Percentiles rank a stretch among this genome's conserved stretches.
phyloP scores from a whole-genome alignment of 2,888 invertebrate genomes.

The Parascotia fuliginaria region DNA sequence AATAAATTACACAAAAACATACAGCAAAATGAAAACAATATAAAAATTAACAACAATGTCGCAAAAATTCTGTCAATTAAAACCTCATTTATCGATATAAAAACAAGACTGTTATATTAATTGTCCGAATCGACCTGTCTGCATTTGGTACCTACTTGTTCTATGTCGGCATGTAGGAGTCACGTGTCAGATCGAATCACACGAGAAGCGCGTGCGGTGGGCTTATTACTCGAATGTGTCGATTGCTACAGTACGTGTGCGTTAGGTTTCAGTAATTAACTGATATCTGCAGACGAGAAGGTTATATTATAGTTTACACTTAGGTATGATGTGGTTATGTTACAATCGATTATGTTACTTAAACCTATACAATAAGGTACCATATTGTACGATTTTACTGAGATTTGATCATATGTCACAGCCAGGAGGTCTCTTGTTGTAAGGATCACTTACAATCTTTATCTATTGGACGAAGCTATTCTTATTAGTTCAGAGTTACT shows the following conservation, averaged over 20 bases:
- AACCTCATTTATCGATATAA: too few species aligned
- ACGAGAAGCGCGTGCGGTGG: conserved; percentile 57
- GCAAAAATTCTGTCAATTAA: not conserved
- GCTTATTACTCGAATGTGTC: conserved; percentile 34
- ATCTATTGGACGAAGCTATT: too few species aligned
- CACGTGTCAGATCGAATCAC: conserved; percentile 62
- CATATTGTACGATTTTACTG: too few species aligned
- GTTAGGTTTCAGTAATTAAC: conserved; percentile 50
- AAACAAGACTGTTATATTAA: conserved; percentile 17
- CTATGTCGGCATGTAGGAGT: conserved; percentile 46
- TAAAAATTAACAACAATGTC: not conserved
- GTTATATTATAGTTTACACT: conserved; percentile 21
- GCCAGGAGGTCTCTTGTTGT: too few species aligned
- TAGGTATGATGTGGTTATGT: conserved; percentile 21
- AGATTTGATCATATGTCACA: too few species aligned
- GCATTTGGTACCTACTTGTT: conserved; percentile 28
- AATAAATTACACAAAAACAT: too few species aligned
- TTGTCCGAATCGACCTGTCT: conserved; percentile 29
- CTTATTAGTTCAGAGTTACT: too few species aligned
- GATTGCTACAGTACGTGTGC: conserved; percentile 30
- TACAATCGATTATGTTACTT: conserved; percentile 1
- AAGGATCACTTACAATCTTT: too few species aligned
- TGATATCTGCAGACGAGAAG: conserved; percentile 32
- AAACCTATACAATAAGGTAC: not conserved
- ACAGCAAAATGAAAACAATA: not conserved